Evolutionary conservation across 2,888 invertebrate genomes (phyloP).

Genomic region (Cephus pulcher): DNA sequence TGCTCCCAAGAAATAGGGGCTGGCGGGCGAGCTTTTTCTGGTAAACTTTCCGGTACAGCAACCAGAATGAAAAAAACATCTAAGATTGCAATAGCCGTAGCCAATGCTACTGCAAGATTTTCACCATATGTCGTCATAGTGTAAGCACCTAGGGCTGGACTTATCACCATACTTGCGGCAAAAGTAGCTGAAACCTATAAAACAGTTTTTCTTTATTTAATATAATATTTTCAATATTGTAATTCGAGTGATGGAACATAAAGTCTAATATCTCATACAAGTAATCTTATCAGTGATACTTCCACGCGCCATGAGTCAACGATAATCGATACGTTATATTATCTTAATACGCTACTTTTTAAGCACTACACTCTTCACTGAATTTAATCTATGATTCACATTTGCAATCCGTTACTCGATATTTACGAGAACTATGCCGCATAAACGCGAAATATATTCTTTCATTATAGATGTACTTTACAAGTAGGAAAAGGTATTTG

Average conservation of each 20-base stretch:
- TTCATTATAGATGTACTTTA: not conserved
- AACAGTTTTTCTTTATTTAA: slow-evolving; percentile 7
- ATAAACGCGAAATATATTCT: not conserved
- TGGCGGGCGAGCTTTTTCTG: slow-evolving; percentile 84
- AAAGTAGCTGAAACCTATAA: slow-evolving; percentile 92
- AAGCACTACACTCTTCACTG: not conserved
- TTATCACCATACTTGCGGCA: slow-evolving; percentile 98
- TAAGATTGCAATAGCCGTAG: slow-evolving; percentile 93
- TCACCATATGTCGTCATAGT: slow-evolving; percentile 87
- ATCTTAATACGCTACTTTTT: not conserved
- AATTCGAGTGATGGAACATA: not conserved
- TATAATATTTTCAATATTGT: not conserved
- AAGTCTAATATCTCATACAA: not conserved
- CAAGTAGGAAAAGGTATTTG: too few species aligned
- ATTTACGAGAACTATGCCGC: not conserved
- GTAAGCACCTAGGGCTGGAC: slow-evolving; percentile 94
- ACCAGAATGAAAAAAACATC: slow-evolving; percentile 99
- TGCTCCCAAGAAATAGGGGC: slow-evolving; percentile 96
- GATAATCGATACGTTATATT: not conserved
- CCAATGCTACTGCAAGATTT: slow-evolving; percentile 82
- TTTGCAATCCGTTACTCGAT: not conserved
- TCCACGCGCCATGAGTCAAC: not conserved
- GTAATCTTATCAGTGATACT: not conserved
- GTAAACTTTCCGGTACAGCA: slow-evolving; percentile 97
- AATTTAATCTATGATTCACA: not conserved